These are phyloP conservation scores for Morpho helenor DNA, from an alignment of 2,888 invertebrate genomes.

Conservation along the genomic window DNA sequence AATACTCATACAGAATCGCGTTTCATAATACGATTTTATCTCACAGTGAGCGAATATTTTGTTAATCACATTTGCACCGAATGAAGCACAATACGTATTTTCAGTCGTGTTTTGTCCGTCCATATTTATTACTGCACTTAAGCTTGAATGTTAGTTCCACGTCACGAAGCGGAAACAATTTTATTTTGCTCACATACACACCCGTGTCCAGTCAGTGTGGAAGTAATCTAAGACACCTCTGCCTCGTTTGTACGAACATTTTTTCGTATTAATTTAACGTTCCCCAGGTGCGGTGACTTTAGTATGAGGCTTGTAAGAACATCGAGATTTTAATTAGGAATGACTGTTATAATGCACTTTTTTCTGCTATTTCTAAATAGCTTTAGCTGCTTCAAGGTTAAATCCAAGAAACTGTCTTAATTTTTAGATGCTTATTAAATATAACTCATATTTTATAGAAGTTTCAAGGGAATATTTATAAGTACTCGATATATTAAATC, in stretches of 20 bases:
- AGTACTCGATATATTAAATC: too few species aligned
- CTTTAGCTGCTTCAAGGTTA: too few species aligned
- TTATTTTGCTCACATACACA: constrained; percentile 25
- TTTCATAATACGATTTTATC: constrained; percentile 27
- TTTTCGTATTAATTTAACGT: constrained; percentile 52
- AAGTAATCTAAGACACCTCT: constrained; percentile 30
- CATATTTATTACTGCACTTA: constrained; percentile 35
- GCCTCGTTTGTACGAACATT: constrained; percentile 34
- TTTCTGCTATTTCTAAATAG: constrained; percentile 6
- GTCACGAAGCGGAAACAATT: constrained; percentile 30
- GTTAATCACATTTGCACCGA: constrained; percentile 33
- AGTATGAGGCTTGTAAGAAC: constrained; percentile 60
- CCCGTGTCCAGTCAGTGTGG: constrained; percentile 21
- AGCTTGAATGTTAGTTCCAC: constrained; percentile 34
- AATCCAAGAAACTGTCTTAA: too few species aligned
- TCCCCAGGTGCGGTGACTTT: constrained; percentile 58
- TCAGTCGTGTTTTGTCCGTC: constrained; percentile 31
- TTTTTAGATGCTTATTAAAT: too few species aligned
- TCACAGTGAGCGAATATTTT: constrained; percentile 30
- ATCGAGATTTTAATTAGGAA: constrained; percentile 69
- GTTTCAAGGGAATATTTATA: too few species aligned
- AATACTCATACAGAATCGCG: constrained; percentile 24
- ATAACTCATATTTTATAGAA: too few species aligned
- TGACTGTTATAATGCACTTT: constrained; percentile 49
- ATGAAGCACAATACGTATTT: constrained; percentile 31